Conservation (phyloP, 2,888 invertebrate species). For the Aphelenchoides bicaudatus region DNA sequence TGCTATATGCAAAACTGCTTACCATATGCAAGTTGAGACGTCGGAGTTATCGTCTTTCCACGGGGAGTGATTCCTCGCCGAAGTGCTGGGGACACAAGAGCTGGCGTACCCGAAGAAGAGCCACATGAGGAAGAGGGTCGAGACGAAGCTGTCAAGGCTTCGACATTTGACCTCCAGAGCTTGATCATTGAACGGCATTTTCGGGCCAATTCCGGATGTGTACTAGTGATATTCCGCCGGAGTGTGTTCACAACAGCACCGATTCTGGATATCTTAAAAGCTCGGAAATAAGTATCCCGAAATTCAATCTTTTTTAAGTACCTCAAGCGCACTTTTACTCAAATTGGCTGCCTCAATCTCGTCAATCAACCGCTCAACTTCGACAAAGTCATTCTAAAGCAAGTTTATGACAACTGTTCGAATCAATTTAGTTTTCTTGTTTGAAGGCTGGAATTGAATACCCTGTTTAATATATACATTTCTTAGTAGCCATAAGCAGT, state of each 20-base stretch:
- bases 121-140: slow-evolving; percentile 31
- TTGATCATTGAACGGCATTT: slow-evolving; percentile 52
- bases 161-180: slow-evolving; percentile 35
- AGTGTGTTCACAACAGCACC: slow-evolving; percentile 51
- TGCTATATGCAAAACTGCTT: neutral
- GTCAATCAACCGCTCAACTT: slow-evolving; percentile 5
- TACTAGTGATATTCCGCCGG: slow-evolving; percentile 40
- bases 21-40: neutral
- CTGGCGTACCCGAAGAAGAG: slow-evolving; percentile 51
- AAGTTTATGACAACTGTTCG: neutral
- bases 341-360: slow-evolving; percentile 18
- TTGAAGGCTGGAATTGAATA: neutral
- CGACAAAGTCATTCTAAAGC: slow-evolving; percentile 14
- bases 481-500: too few species aligned
- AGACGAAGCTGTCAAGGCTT: slow-evolving; percentile 29
- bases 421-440: neutral
- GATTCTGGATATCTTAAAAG: slow-evolving; percentile 51
- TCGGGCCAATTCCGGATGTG: slow-evolving; percentile 44
- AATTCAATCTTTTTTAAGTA: slow-evolving; percentile 11
- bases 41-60: slow-evolving; percentile 22
- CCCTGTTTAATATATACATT: too few species aligned
- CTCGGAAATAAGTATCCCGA: too few species aligned
- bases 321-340: slow-evolving; percentile 31
- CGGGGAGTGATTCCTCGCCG: slow-evolving; percentile 50
- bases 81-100: slow-evolving; percentile 48